Conservation (phyloP, 2,797 vertebrate genomes). For the Pangasius mekongensis region DNA sequence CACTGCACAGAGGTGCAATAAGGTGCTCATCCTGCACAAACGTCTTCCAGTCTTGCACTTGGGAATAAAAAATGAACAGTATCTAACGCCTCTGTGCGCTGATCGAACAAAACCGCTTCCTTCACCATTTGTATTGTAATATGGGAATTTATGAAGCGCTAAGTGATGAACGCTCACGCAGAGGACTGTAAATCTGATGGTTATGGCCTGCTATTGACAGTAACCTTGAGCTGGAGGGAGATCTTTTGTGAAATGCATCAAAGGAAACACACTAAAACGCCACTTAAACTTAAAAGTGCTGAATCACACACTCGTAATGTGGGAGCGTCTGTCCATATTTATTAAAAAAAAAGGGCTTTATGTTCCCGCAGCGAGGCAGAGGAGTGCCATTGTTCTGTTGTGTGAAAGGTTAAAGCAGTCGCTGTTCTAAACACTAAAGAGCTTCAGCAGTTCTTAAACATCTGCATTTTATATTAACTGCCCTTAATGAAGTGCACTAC, state of each 20-base stretch:
- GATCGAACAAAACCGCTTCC: not conserved
- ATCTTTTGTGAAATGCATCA: conserved; percentile 39
- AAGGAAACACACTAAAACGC: conserved; percentile 44
- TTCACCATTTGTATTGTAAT: conserved; percentile 26
- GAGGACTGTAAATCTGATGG: conserved; percentile 42
- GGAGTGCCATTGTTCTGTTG: not conserved
- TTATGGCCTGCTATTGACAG: conserved; percentile 49
- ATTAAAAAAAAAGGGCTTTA: not conserved
- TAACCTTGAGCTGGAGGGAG: conserved; percentile 32
- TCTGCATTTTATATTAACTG: not conserved
- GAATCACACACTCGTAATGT: conserved; percentile 17
- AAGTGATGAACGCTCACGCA: conserved; percentile 42
- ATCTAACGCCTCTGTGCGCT: not conserved
- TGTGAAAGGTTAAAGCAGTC: not conserved
- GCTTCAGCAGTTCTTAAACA: not conserved
- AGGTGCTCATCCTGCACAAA: not conserved
- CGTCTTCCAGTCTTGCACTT: not conserved
- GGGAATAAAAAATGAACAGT: not conserved
- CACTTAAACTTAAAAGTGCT: conserved; percentile 29
- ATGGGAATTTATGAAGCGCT: conserved; percentile 26
- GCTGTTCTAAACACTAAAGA: not conserved
- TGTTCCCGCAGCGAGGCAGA: not conserved
- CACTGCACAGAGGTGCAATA: not conserved
- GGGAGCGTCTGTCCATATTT: not conserved
- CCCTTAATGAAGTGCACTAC: not conserved